These are phyloP conservation scores for Coryphaenoides rupestris DNA, from an alignment of 2,113 vertebrate genomes.

Conservation along the genomic window DNA sequence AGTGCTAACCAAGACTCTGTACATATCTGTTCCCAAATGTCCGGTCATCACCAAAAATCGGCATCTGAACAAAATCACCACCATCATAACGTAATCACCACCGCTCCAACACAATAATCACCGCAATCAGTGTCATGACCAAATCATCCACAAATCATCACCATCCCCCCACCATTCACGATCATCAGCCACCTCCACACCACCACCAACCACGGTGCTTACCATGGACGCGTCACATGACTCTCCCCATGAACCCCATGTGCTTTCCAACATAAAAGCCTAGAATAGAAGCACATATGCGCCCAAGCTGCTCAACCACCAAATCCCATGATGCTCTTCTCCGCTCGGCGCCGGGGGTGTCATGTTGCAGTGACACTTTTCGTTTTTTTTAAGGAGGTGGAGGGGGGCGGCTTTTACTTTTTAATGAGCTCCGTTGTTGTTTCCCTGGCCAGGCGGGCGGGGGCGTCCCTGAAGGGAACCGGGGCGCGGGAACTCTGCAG, in stretches of 20 bases:
- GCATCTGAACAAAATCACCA: constrained; percentile 10
- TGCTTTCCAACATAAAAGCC: constrained; percentile 35
- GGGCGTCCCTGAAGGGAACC: constrained; percentile 20
- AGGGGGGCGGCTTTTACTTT: constrained; percentile 31
- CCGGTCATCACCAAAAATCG: background rate
- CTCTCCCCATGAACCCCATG: constrained; percentile 27
- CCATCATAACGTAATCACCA: constrained; percentile 12
- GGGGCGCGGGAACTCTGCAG: constrained; percentile 35
- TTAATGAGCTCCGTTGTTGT: constrained; percentile 35
- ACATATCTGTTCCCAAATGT: constrained; percentile 11
- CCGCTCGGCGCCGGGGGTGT: constrained; percentile 38
- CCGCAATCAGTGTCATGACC: background rate
- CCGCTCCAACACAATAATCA: constrained; percentile 16
- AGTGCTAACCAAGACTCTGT: constrained; percentile 1
- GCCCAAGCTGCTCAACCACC: constrained; percentile 13
- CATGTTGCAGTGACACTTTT: constrained; percentile 28
- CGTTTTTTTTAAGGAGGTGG: background rate
- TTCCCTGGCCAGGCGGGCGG: constrained; percentile 43
- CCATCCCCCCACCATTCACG: too few relatives aligned
- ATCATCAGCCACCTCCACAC: constrained; percentile 13
- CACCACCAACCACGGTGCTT: constrained; percentile 17
- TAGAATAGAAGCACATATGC: constrained; percentile 17
- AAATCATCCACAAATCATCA: too few relatives aligned
- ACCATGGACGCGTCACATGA: background rate
- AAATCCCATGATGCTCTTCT: constrained; percentile 37